phyloP scores from a whole-genome alignment of 37 sponge, comb jelly and placozoan species.

The Mnemiopsis leidyi region DNA sequence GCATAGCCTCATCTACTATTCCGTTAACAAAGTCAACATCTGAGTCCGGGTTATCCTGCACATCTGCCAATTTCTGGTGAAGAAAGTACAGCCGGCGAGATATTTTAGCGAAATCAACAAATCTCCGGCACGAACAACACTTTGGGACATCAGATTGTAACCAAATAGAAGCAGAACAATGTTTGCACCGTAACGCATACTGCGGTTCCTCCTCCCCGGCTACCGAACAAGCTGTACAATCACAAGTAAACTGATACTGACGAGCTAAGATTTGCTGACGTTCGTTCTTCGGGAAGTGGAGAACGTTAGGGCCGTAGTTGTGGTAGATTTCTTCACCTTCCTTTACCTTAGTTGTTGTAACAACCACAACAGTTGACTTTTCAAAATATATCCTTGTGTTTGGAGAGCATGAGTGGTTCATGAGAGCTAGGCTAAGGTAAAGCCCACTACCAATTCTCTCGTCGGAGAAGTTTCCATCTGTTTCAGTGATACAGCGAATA shows the following conservation, averaged over 20 bases:
- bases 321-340: conserved; percentile 26
- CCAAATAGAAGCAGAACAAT: not conserved
- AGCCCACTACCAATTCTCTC: conserved; percentile 42
- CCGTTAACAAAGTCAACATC: not conserved
- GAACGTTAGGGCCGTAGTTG: conserved; percentile 41
- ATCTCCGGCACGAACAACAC: too few species aligned
- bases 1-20: not conserved
- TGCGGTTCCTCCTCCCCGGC: not conserved
- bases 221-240: conserved; percentile 27
- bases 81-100: not conserved
- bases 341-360: not conserved
- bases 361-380: not conserved
- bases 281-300: not conserved
- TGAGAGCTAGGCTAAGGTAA: not conserved
- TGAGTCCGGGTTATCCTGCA: not conserved
- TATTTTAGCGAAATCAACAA: not conserved
- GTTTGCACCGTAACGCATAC: not conserved
- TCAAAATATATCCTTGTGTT: conserved; percentile 62
- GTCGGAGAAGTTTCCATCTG: not conserved
- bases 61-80: not conserved
- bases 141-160: not conserved
- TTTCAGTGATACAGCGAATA: not conserved
- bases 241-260: conserved; percentile 55
- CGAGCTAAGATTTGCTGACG: not conserved
- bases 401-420: conserved; percentile 41